phyloP scores from a whole-genome alignment of 2,113 vertebrate species.

The Hippolais icterina region DNA sequence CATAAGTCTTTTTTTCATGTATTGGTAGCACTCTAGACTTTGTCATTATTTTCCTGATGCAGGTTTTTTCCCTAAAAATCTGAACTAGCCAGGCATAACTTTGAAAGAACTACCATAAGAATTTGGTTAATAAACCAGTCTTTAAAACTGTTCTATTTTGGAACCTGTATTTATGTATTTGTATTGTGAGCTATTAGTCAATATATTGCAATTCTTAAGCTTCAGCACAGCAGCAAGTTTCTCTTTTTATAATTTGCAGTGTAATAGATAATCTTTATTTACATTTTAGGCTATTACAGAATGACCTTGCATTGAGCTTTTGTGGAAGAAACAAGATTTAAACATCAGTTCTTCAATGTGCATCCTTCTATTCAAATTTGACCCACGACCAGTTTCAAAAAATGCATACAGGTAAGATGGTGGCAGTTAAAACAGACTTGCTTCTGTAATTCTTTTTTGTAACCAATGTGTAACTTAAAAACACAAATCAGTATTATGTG shows the following conservation, averaged over 20 bases:
- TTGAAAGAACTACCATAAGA: background rate
- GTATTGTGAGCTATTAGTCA: background rate
- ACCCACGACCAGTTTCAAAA: conserved; percentile 92
- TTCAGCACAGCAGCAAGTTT: background rate
- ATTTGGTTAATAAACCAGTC: background rate
- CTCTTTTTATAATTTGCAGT: background rate
- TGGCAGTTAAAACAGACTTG: background rate
- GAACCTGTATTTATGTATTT: background rate
- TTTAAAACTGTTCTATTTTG: background rate
- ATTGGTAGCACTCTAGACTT: background rate
- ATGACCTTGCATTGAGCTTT: conserved; percentile 61
- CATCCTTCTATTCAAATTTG: conserved; percentile 97
- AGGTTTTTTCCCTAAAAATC: background rate
- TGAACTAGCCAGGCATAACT: background rate
- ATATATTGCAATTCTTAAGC: background rate
- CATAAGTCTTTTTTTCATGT: background rate
- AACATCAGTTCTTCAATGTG: conserved; percentile 83
- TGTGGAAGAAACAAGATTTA: conserved; percentile 26
- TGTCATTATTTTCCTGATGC: background rate
- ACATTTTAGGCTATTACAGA: conserved; percentile 64
- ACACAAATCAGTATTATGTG: background rate
- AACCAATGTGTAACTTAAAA: background rate
- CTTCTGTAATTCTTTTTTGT: background rate
- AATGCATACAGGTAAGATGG: conserved; percentile 92
- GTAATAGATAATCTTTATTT: conserved; percentile 25